Conservation (phyloP, 2,113 vertebrate species). For the Salvelinus namaycush region DNA sequence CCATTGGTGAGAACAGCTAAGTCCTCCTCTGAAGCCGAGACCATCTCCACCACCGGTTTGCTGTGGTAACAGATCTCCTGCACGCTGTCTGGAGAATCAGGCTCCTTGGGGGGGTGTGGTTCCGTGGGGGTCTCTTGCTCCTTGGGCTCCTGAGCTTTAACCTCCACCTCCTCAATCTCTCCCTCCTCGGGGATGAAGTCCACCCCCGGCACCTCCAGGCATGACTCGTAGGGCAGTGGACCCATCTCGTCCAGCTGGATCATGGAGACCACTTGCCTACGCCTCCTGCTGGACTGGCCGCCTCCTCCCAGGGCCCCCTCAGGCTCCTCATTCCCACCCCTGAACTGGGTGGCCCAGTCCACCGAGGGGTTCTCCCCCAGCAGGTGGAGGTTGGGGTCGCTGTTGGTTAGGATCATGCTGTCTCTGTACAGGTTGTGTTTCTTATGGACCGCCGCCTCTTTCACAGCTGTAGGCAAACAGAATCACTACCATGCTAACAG, state of each 20-base stretch:
- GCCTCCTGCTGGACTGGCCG: conserved; percentile 62
- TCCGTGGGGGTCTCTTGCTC: conserved; percentile 18
- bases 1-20: conserved; percentile 52
- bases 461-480: conserved; percentile 79
- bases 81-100: conserved; percentile 70
- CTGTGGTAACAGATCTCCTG: conserved; percentile 75
- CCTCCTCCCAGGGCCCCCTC: conserved; percentile 22
- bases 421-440: conserved; percentile 94
- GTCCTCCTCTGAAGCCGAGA: not conserved
- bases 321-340: conserved; percentile 15
- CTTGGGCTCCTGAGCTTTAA: conserved; percentile 52
- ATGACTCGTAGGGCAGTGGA: conserved; percentile 73
- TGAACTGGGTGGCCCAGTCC: conserved; percentile 83
- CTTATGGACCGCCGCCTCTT: conserved; percentile 91
- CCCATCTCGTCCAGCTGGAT: conserved; percentile 83
- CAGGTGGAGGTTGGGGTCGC: conserved; percentile 91
- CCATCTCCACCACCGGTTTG: conserved; percentile 62
- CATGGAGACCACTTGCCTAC: conserved; percentile 90
- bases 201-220: conserved; percentile 72
- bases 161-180: conserved; percentile 1
- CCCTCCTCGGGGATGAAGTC: conserved; percentile 73
- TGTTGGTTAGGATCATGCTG: conserved; percentile 91
- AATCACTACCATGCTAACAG: not conserved
- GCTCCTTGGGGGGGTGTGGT: rapidly evolving
- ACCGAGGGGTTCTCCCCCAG: conserved; percentile 78